These are phyloP conservation scores for Oceanites oceanicus DNA, from an alignment of 2,113 vertebrate genomes.

Conservation along the genomic window DNA sequence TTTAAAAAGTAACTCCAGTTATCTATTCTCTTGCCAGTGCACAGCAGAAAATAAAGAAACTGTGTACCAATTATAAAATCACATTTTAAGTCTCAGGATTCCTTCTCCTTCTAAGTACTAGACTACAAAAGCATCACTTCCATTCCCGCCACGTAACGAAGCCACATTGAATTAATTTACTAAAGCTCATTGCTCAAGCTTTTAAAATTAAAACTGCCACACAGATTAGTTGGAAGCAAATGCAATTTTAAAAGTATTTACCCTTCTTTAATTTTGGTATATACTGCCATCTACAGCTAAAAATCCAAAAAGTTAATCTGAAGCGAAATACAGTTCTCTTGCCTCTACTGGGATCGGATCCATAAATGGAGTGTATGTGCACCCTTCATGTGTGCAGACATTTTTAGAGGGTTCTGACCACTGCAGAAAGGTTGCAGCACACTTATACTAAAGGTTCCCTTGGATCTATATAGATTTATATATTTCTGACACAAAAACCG, in stretches of 20 bases:
- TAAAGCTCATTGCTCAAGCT: background rate
- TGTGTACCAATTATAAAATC: background rate
- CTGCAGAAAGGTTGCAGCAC: background rate
- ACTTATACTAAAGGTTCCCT: background rate
- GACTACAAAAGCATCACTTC: background rate
- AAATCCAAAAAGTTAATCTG: background rate
- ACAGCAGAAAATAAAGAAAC: background rate
- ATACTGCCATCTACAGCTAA: slow-evolving; percentile 14
- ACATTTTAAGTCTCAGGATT: background rate
- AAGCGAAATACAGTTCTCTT: background rate
- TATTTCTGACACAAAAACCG: background rate
- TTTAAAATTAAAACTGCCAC: background rate
- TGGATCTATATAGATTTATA: background rate
- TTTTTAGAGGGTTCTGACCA: background rate
- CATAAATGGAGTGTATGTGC: background rate
- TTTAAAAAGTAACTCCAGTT: background rate
- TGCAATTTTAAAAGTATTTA: background rate
- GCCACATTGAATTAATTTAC: background rate
- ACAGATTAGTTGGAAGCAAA: background rate
- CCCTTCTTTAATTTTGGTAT: background rate
- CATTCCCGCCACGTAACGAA: background rate
- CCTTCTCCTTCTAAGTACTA: background rate
- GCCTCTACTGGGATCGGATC: background rate
- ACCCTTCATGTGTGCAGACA: background rate
- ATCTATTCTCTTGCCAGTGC: background rate